Conservation (phyloP, 2,888 invertebrate species). For the Drosophila neonasuta region DNA sequence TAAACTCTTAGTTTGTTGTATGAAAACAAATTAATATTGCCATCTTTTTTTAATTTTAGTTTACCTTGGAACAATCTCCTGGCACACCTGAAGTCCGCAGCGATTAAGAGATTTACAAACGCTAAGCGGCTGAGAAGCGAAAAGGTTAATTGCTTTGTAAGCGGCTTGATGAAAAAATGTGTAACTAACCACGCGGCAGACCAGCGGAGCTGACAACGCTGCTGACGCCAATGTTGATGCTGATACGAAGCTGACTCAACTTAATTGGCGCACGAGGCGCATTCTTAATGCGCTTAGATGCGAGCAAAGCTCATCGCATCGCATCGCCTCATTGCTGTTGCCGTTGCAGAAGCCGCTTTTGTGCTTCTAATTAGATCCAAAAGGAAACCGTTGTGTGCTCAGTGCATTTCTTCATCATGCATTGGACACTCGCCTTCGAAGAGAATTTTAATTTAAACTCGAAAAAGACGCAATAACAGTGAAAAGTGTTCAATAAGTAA, state of each 20-base stretch:
- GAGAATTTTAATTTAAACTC: conserved; percentile 10
- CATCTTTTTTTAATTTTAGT: conserved; percentile 21
- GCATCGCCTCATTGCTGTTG: conserved; percentile 32
- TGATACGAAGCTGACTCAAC: conserved; percentile 60
- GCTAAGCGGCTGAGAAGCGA: conserved; percentile 51
- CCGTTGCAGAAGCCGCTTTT: conserved; percentile 56
- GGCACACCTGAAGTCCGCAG: conserved; percentile 27
- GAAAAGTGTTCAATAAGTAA: conserved; percentile 34
- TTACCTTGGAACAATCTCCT: background rate
- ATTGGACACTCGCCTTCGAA: background rate
- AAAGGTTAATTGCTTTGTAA: conserved; percentile 74
- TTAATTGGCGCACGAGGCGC: conserved; percentile 74
- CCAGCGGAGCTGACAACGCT: conserved; percentile 19
- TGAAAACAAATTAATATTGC: conserved; percentile 4
- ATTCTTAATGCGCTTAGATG: conserved; percentile 74
- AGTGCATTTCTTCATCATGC: conserved; percentile 5
- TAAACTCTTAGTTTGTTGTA: conserved; percentile 2
- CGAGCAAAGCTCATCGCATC: conserved; percentile 40
- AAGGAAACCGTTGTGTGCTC: conserved; percentile 44
- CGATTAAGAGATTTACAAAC: conserved; percentile 57
- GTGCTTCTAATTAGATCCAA: conserved; percentile 65
- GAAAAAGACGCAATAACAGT: too few species aligned
- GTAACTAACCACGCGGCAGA: conserved; percentile 39
- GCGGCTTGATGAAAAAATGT: conserved; percentile 55
- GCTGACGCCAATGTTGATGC: conserved; percentile 19